A percentile compares a stretch with the other conserved stretches of the same genome.
Evolutionary conservation across 2,797 vertebrate species (phyloP).

Genomic region (Echeneis naucrates): DNA sequence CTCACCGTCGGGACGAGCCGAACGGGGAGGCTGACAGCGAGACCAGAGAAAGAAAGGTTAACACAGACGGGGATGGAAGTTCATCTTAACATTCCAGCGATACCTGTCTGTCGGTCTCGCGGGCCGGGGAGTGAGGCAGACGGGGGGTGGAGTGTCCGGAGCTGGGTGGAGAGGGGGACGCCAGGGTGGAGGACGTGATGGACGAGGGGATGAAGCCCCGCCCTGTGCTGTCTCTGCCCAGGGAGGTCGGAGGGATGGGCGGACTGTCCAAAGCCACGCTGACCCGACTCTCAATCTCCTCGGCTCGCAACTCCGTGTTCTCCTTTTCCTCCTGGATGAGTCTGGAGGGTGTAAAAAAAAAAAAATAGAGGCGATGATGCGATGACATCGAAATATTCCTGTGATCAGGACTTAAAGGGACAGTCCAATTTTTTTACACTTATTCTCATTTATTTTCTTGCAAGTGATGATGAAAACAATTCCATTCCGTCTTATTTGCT

Average conservation of each 20-base stretch:
- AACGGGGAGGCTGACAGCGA: conserved; percentile 33
- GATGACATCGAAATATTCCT: not conserved
- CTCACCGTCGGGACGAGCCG: conserved; percentile 53
- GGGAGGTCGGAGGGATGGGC: conserved; percentile 81
- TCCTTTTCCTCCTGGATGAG: conserved; percentile 94
- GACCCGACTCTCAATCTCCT: conserved; percentile 91
- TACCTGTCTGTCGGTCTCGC: conserved; percentile 87
- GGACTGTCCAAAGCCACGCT: conserved; percentile 86
- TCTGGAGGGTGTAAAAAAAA: conserved; percentile 68
- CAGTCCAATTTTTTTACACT: no score
- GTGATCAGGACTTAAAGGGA: no score
- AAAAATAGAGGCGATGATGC: not conserved
- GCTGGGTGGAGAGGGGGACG: conserved; percentile 91
- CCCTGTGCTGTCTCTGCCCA: conserved; percentile 83
- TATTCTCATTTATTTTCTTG: no score
- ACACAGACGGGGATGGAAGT: conserved; percentile 8
- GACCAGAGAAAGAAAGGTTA: conserved; percentile 29
- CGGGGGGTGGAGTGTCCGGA: conserved; percentile 91
- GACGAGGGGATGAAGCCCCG: conserved; percentile 89
- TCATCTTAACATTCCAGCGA: not conserved
- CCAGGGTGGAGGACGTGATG: conserved; percentile 90
- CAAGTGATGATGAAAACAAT: no score
- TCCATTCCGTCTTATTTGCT: no score
- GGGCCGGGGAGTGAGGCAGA: conserved; percentile 89
- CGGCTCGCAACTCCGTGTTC: conserved; percentile 90